A percentile compares a stretch with the other conserved stretches of the same genome.
phyloP scores from a whole-genome alignment of 1,140 invertebrate genomes.

The Zaprionus ornatus region DNA sequence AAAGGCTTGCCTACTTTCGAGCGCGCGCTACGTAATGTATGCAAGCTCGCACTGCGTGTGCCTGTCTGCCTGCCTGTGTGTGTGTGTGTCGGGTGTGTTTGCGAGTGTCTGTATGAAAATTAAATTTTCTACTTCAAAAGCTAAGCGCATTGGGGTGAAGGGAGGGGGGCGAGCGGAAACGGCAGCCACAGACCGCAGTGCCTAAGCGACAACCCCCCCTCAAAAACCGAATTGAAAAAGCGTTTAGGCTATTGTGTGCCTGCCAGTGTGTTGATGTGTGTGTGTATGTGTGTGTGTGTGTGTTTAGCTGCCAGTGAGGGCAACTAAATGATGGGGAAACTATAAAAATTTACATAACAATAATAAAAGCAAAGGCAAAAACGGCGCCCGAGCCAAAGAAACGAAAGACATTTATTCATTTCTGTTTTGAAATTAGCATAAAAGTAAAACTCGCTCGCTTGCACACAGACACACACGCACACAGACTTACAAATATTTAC shows the following conservation, averaged over 20 bases:
- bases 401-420: conserved; percentile 77
- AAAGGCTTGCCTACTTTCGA: conserved; percentile 51
- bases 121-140: conserved; percentile 71
- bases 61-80: neutral
- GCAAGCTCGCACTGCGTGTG: conserved; percentile 26
- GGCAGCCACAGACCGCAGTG: conserved; percentile 53
- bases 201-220: conserved; percentile 1
- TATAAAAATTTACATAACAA: conserved; percentile 83
- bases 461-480: conserved; percentile 29
- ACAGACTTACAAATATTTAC: conserved; percentile 11
- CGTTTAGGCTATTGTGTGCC: conserved; percentile 57
- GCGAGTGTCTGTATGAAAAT: conserved; percentile 56
- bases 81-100: conserved; percentile 7
- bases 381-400: conserved; percentile 31
- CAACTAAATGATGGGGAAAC: conserved; percentile 80
- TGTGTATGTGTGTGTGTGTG: conserved; percentile 17
- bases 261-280: neutral
- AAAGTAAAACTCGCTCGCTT: conserved; percentile 59
- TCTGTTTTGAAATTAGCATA: conserved; percentile 77
- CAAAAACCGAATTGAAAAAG: conserved; percentile 72
- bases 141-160: conserved; percentile 24
- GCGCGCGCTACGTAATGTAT: conserved; percentile 48
- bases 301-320: conserved; percentile 19
- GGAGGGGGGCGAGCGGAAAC: conserved; percentile 4
- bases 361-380: conserved; percentile 71